phyloP scores from a whole-genome alignment of 2,888 invertebrate species.

The Rhagophthalmus giganteus region DNA sequence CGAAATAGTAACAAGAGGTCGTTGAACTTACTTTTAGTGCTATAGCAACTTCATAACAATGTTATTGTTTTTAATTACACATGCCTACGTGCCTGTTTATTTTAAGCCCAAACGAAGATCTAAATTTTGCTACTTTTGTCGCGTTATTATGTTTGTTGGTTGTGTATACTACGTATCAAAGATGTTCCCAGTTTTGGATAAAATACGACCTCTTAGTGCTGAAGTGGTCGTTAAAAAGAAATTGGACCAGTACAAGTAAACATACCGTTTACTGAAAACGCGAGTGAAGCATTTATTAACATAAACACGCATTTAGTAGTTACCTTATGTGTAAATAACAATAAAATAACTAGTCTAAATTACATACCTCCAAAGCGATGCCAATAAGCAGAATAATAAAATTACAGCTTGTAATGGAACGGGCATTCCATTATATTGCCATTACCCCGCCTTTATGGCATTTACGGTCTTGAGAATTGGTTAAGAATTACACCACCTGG shows the following conservation, averaged over 20 bases:
- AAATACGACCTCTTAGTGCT: no score
- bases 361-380: conserved; percentile 24
- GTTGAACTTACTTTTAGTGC: no score
- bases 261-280: conserved; percentile 3
- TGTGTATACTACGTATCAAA: neutral
- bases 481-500: conserved; percentile 38
- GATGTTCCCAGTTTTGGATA: neutral
- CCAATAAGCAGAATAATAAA: conserved; percentile 34
- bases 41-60: no score
- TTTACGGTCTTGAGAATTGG: conserved; percentile 45
- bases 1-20: no score
- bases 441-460: conserved; percentile 53
- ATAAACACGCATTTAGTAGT: conserved; percentile 22
- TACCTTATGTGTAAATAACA: conserved; percentile 23
- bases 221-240: conserved; percentile 2
- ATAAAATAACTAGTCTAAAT: conserved; percentile 24
- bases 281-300: conserved; percentile 21
- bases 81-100: no score
- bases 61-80: no score
- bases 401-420: conserved; percentile 39
- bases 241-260: conserved; percentile 8
- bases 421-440: conserved; percentile 50
- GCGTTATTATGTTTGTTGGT: no score
- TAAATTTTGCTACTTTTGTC: no score
- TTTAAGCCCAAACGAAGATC: no score